Conservation (phyloP, 2,113 vertebrate genomes). For the Vidua macroura region DNA sequence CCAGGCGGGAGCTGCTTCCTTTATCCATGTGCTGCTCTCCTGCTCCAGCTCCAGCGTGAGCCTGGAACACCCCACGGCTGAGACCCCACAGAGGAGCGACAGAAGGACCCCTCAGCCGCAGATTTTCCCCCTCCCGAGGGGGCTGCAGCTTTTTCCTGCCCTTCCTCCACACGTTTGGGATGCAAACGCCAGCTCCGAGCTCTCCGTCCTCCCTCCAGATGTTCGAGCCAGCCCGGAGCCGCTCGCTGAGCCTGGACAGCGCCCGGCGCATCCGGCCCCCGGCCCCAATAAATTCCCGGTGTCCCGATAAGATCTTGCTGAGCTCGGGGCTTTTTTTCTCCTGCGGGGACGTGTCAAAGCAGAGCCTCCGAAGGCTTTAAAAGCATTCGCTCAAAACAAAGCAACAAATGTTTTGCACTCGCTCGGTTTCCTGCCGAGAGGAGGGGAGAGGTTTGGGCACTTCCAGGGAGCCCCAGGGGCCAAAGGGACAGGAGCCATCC, state of each 20-base stretch:
- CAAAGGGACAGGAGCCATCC: neutral
- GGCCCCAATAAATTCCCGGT: neutral
- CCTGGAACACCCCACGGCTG: neutral
- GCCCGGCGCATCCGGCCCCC: neutral
- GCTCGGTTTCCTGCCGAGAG: neutral
- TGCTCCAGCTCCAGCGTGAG: neutral
- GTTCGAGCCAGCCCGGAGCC: neutral
- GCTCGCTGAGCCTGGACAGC: neutral
- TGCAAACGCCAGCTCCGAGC: neutral
- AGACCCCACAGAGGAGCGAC: rapidly evolving
- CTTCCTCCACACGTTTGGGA: neutral
- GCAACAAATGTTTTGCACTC: neutral
- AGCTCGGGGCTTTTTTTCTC: neutral
- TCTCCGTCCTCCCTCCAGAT: neutral
- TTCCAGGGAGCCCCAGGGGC: neutral
- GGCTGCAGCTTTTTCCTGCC: neutral
- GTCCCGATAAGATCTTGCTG: constrained; percentile 55
- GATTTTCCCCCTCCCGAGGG: neutral
- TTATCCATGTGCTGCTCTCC: neutral
- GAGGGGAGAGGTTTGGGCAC: neutral
- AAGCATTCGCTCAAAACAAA: neutral
- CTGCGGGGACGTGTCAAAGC: neutral
- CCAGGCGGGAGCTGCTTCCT: rapidly evolving
- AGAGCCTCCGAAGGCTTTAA: neutral
- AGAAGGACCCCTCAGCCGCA: neutral